Conservation (phyloP, 2,888 invertebrate genomes). For the Lasioglossum lativentre region DNA sequence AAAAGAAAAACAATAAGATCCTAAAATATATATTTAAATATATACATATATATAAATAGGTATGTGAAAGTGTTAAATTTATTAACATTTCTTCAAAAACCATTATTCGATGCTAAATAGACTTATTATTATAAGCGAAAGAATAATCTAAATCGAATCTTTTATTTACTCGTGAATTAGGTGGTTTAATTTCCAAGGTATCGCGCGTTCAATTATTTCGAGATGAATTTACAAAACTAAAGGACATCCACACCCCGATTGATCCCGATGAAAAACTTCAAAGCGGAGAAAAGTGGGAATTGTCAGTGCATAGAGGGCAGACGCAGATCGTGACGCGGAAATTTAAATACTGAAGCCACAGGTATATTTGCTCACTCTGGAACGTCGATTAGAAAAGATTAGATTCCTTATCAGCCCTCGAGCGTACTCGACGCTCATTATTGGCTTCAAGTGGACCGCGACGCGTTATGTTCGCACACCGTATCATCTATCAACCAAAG, state of each 20-base stretch:
- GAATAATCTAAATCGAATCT: not conserved
- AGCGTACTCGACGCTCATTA: not conserved
- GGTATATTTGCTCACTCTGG: conserved; percentile 31
- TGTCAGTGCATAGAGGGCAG: conserved; percentile 22
- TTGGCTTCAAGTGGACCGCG: too few species aligned
- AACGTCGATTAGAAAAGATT: conserved; percentile 55
- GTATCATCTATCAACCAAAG: not conserved
- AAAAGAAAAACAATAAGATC: too few species aligned
- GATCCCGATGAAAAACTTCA: not conserved
- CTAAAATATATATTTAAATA: too few species aligned
- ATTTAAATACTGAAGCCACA: conserved; percentile 32
- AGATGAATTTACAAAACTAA: not conserved
- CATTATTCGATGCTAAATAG: not conserved
- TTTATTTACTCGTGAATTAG: not conserved
- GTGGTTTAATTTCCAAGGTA: not conserved
- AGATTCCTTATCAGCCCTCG: conserved; percentile 51
- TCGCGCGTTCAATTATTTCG: not conserved
- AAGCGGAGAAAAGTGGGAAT: not conserved
- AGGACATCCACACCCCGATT: not conserved
- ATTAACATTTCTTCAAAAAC: not conserved
- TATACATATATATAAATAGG: too few species aligned
- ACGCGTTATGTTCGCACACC: not conserved
- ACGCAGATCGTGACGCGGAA: conserved; percentile 19
- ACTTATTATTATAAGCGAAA: not conserved
- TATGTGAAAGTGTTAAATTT: not conserved